phyloP scores from a whole-genome alignment of 1,140 invertebrate genomes.

The Bombus breviceps region DNA sequence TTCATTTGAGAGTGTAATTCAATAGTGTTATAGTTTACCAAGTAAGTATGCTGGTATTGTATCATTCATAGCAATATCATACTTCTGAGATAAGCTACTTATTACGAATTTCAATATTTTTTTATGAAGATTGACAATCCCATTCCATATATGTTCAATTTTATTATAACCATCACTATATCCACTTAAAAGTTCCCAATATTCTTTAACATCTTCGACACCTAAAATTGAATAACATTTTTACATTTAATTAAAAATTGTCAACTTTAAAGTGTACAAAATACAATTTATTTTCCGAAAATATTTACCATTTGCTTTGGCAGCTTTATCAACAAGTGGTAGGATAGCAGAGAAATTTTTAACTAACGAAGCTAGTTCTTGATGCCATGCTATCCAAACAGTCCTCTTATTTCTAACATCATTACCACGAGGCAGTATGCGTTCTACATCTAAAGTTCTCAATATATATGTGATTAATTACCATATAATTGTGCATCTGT shows the following conservation, averaged over 20 bases:
- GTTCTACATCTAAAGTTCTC: constrained; percentile 68
- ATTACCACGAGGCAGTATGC: constrained; percentile 58
- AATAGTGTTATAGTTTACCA: constrained; percentile 78
- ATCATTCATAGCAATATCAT: constrained; percentile 73
- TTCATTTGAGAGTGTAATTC: neutral
- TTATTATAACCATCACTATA: constrained; percentile 82
- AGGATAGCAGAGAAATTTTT: constrained; percentile 82
- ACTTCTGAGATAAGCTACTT: constrained; percentile 75
- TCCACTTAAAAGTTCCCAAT: constrained; percentile 85
- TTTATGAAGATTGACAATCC: constrained; percentile 82
- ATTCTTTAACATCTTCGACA: constrained; percentile 79
- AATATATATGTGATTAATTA: neutral
- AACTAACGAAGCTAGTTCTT: constrained; percentile 59
- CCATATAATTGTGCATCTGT: neutral
- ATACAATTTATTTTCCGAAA: neutral
- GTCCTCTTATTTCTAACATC: constrained; percentile 61
- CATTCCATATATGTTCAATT: constrained; percentile 82
- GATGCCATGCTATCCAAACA: constrained; percentile 73
- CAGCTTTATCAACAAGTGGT: constrained; percentile 83
- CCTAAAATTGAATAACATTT: constrained; percentile 59
- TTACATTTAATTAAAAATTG: neutral
- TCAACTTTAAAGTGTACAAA: neutral
- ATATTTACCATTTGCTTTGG: constrained; percentile 83
- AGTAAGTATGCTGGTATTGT: constrained; percentile 83
- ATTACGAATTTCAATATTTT: constrained; percentile 84